Conservation (phyloP, 2,888 invertebrate genomes). For the Syrista parreyssii region DNA sequence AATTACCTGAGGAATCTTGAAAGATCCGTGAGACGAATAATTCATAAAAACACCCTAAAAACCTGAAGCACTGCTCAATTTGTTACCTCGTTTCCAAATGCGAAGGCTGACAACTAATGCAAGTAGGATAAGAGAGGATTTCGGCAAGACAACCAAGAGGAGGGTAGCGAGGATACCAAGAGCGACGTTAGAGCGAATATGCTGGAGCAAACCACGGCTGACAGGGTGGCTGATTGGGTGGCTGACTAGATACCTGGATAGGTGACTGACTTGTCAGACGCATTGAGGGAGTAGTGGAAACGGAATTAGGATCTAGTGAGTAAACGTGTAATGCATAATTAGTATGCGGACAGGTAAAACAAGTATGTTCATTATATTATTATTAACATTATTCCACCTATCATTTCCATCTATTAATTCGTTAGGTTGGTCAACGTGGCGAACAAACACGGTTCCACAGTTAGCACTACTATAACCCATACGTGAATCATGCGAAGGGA, state of each 20-base stretch:
- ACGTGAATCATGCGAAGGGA: conserved; percentile 12
- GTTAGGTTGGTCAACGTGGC: conserved; percentile 6
- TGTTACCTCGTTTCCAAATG: background rate
- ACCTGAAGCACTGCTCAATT: background rate
- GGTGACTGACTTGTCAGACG: background rate
- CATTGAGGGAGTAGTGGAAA: background rate
- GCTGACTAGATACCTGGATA: background rate
- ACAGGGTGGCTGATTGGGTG: background rate
- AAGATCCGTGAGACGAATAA: background rate
- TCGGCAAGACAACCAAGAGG: background rate
- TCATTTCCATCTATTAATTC: conserved; percentile 20
- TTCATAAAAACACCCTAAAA: background rate
- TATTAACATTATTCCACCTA: conserved; percentile 24
- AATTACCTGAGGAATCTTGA: background rate
- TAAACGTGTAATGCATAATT: background rate
- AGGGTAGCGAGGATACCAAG: background rate
- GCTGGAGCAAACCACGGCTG: background rate
- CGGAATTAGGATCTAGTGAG: background rate
- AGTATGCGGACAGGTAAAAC: background rate
- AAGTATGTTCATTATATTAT: conserved; percentile 11
- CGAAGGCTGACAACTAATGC: background rate
- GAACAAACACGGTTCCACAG: background rate
- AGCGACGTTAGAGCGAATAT: background rate
- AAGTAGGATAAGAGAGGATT: background rate
- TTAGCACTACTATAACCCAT: background rate